These are phyloP conservation scores for Pogona vitticeps DNA, from an alignment of 2,113 vertebrate genomes.

Conservation along the genomic window DNA sequence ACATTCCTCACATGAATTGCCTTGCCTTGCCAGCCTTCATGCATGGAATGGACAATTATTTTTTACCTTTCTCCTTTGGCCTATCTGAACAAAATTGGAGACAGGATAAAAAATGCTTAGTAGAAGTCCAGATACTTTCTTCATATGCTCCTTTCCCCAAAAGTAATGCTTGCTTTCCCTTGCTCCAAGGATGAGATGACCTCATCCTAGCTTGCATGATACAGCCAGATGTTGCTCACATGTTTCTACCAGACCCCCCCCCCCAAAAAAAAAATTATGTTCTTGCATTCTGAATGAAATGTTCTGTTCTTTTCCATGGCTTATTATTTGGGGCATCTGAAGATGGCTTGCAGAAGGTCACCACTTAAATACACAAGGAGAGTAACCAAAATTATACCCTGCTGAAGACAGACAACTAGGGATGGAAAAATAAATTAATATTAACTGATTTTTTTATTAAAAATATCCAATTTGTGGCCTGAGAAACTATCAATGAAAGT, in stretches of 20 bases:
- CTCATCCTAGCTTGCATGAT: slow-evolving; percentile 42
- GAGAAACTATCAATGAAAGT: too few species aligned
- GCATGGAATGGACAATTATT: fast-evolving
- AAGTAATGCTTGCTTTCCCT: background rate
- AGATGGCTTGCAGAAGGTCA: slow-evolving; percentile 9
- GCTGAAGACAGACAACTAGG: too few species aligned
- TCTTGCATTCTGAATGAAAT: slow-evolving; percentile 16
- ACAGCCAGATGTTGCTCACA: slow-evolving; percentile 52
- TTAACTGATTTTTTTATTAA: too few species aligned
- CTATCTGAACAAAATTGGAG: background rate
- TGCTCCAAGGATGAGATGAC: slow-evolving; percentile 31
- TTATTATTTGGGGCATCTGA: slow-evolving; percentile 6
- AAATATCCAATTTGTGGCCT: too few species aligned
- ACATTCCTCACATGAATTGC: background rate
- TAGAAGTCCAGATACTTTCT: slow-evolving; percentile 31
- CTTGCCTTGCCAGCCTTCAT: background rate
- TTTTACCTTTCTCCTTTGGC: background rate
- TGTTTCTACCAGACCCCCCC: slow-evolving; percentile 29
- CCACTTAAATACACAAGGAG: background rate
- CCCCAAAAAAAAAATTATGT: slow-evolving; percentile 14
- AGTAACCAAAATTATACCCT: background rate
- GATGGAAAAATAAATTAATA: too few species aligned
- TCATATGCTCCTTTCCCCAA: slow-evolving; percentile 2
- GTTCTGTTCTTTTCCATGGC: slow-evolving; percentile 5
- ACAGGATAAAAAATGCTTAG: slow-evolving; percentile 29